Conservation (phyloP, 2,113 vertebrate species). For the Pelusios castaneus region DNA sequence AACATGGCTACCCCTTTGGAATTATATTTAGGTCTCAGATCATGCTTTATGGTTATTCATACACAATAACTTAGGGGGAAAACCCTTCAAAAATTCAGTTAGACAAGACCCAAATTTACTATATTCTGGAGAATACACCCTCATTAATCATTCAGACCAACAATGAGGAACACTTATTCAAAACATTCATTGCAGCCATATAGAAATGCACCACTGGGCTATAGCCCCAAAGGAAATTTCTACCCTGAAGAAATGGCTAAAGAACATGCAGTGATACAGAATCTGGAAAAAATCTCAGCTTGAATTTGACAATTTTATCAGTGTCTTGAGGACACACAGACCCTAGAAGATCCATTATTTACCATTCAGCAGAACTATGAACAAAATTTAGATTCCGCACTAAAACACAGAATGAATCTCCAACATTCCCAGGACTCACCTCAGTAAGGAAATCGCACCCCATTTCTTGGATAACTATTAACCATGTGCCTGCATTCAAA, state of each 20-base stretch:
- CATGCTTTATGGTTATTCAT: background rate
- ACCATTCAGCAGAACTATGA: background rate
- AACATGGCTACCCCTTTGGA: no score
- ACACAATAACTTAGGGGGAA: background rate
- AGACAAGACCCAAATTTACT: constrained; percentile 11
- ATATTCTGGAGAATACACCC: background rate
- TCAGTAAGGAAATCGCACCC: background rate
- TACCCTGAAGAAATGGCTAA: constrained; percentile 1
- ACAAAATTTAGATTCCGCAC: background rate
- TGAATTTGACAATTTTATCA: background rate
- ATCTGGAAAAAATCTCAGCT: background rate
- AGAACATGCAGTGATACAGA: background rate
- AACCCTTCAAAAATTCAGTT: background rate
- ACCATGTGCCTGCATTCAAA: background rate
- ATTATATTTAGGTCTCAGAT: background rate
- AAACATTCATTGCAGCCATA: background rate
- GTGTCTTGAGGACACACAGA: background rate
- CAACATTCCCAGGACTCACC: background rate
- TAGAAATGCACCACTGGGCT: background rate
- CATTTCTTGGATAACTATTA: background rate
- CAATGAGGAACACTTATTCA: background rate
- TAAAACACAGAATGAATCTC: background rate
- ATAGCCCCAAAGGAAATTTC: background rate
- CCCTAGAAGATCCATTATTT: background rate
- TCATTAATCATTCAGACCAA: background rate